phyloP scores from a whole-genome alignment of 2,888 invertebrate genomes.

The Heliconius sara region DNA sequence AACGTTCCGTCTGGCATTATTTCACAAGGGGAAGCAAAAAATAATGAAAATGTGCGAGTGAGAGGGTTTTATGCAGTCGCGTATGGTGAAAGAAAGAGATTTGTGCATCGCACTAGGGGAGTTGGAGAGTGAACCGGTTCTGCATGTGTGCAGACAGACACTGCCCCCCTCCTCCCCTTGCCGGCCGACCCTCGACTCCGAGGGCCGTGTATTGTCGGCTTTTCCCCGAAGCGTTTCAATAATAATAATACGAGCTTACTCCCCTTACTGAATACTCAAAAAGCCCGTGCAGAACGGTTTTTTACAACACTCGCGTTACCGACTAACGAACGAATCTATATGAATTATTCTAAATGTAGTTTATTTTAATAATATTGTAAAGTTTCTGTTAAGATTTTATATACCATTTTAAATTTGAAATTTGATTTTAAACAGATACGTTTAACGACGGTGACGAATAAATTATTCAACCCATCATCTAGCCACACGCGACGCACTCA shows the following conservation, averaged over 20 bases:
- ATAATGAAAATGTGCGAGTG: conserved; percentile 79
- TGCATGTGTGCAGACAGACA: conserved; percentile 79
- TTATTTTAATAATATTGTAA: background rate
- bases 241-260: conserved; percentile 71
- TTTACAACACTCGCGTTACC: conserved; percentile 38
- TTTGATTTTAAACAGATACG: no score
- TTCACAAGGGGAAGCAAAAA: conserved; percentile 81
- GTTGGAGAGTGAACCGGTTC: conserved; percentile 80
- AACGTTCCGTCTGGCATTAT: conserved; percentile 77
- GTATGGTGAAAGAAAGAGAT: conserved; percentile 75
- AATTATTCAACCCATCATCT: conserved; percentile 56
- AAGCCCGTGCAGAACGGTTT: conserved; percentile 50
- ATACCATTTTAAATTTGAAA: background rate
- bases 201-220: conserved; percentile 77
- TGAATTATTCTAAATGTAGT: background rate
- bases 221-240: conserved; percentile 76
- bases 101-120: conserved; percentile 74
- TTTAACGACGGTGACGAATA: conserved; percentile 53
- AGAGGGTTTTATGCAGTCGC: conserved; percentile 72
- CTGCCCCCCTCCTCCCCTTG: conserved; percentile 76
- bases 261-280: conserved; percentile 48
- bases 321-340: background rate
- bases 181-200: conserved; percentile 75
- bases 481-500: conserved; percentile 78
- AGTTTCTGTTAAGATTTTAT: background rate